phyloP scores from a whole-genome alignment of 2,888 invertebrate genomes.

The Hypomecis punctinalis region DNA sequence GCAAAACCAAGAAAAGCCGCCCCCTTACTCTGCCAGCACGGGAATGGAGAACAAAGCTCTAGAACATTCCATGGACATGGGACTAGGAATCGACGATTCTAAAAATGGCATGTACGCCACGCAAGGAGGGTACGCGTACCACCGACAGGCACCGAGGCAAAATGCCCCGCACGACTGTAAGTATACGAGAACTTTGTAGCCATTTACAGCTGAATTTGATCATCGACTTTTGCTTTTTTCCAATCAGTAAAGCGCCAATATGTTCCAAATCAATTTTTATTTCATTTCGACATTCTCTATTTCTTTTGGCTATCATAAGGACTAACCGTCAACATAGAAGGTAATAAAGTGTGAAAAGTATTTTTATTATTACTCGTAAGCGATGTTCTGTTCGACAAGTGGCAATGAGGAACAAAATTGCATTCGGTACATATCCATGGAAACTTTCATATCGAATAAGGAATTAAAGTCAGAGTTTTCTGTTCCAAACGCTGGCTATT shows the following conservation, averaged over 20 bases:
- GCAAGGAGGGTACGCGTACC: conserved; percentile 94
- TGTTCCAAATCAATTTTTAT: conserved; percentile 37
- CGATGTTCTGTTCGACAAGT: neutral
- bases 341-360: conserved; percentile 48
- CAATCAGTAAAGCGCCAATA: conserved; percentile 21
- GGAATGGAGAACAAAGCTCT: conserved; percentile 96
- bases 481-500: too few relatives aligned
- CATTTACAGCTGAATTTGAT: conserved; percentile 4
- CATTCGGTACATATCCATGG: neutral
- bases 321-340: conserved; percentile 65
- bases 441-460: too few relatives aligned
- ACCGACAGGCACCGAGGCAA: conserved; percentile 87
- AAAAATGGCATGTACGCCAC: conserved; percentile 93
- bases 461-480: too few relatives aligned
- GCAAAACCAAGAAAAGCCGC: conserved; percentile 94
- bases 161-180: conserved; percentile 93
- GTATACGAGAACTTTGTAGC: conserved; percentile 60
- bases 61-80: conserved; percentile 94
- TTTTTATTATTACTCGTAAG: neutral
- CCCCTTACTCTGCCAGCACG: conserved; percentile 93
- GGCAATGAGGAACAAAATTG: neutral
- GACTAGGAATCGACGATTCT: conserved; percentile 92
- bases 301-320: conserved; percentile 60
- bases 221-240: conserved; percentile 33
- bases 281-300: conserved; percentile 50